Conservation (phyloP, 2,113 vertebrate species). For the Phaethornis superciliosus region DNA sequence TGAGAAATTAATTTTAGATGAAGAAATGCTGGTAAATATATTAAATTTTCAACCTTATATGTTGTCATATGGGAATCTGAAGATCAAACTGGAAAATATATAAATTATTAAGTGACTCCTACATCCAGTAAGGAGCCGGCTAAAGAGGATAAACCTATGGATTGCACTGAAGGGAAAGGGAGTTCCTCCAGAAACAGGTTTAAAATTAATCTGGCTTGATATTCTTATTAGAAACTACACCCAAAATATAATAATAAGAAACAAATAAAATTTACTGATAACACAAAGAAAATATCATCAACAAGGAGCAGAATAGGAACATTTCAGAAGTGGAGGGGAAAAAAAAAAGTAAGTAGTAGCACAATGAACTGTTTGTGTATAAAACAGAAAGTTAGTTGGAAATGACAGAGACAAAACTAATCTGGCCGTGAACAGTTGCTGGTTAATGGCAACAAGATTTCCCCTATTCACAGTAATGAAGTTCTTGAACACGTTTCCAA, state of each 20-base stretch:
- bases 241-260: background rate
- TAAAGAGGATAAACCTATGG: background rate
- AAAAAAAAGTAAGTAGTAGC: background rate
- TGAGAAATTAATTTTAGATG: background rate
- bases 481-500: background rate
- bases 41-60: background rate
- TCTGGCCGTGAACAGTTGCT: background rate
- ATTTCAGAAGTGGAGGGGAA: background rate
- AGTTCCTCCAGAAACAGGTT: background rate
- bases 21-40: background rate
- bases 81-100: background rate
- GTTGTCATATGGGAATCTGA: background rate
- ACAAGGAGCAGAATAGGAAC: background rate
- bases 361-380: background rate
- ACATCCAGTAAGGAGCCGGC: background rate
- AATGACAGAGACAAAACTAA: background rate
- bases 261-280: background rate
- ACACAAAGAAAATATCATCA: background rate
- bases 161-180: fast-evolving
- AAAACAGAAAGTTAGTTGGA: background rate
- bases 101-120: background rate
- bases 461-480: background rate
- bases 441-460: background rate
- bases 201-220: background rate
- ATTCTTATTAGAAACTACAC: background rate